Conservation (phyloP, 37 sponge, comb jelly and placozoan species). For the Mnemiopsis leidyi region DNA sequence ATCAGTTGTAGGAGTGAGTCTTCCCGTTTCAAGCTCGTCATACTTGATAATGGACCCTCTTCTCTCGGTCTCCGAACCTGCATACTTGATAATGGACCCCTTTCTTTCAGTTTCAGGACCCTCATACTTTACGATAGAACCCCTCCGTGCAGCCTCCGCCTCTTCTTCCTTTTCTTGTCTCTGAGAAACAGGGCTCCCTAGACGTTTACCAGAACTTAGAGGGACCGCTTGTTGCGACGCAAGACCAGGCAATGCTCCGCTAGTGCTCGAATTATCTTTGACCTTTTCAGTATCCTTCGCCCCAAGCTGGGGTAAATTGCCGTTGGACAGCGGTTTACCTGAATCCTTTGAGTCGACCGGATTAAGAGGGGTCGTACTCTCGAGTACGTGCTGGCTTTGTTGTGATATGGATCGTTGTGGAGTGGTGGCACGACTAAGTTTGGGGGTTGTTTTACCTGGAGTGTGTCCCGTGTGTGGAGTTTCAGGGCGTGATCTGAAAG, state of each 20-base stretch:
- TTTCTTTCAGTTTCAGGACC: not conserved
- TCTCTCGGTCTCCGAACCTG: not conserved
- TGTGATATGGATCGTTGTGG: slow-evolving; percentile 49
- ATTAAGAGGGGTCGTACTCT: slow-evolving; percentile 44
- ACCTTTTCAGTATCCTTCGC: slow-evolving; percentile 49
- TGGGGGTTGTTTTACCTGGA: slow-evolving; percentile 62
- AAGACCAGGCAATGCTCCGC: not conserved
- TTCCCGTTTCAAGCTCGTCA: not conserved
- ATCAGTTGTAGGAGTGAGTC: not conserved
- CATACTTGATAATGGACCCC: too few species aligned
- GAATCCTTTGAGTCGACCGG: not conserved
- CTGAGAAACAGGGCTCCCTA: not conserved
- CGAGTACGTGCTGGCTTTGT: not conserved
- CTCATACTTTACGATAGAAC: slow-evolving; percentile 9
- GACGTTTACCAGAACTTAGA: not conserved
- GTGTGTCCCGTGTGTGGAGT: slow-evolving; percentile 34
- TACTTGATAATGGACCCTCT: slow-evolving; percentile 26
- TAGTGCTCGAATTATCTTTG: not conserved
- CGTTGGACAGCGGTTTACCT: slow-evolving; percentile 4
- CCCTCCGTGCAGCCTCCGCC: not conserved
- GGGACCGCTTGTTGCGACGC: slow-evolving; percentile 10
- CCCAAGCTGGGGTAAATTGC: not conserved
- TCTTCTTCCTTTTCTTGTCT: not conserved
- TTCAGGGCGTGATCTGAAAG: slow-evolving; percentile 42
- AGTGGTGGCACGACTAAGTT: slow-evolving; percentile 62